Evolutionary conservation across 1,140 invertebrate genomes (phyloP), one percentile per base, ranked within the genome.

Genomic region (Thalassaphorura encarpata): DNA sequence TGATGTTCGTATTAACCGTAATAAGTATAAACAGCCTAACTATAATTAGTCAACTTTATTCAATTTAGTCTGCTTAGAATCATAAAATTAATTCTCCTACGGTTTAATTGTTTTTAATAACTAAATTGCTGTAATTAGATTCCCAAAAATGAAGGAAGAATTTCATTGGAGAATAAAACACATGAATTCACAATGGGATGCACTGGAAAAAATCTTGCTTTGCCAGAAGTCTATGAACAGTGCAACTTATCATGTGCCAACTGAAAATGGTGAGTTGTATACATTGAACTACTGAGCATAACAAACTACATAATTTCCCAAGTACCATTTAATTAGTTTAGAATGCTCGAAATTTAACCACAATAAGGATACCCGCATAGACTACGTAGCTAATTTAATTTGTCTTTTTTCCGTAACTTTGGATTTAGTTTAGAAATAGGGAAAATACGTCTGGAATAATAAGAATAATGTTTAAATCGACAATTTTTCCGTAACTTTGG

Each of bases 151-250:
- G 43, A 64, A 64, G 31, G 62, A 60, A 56, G 62, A 64, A 43
- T 58, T 60, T 50, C 54, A 58, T 18, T 64, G 62, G 62, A 45
- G 62, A 43, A 45, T 64, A 24, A 60, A 60, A 40, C 61, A 63
- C 51, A 28, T 63, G 29, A 63, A 63, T 36, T 63, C 62, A 11
- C 62, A 64, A 24, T 64, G 62, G 62, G 55, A 60, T 50, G 45
- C 58, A n/a, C 41, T 60, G n/a, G 58, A 64, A 21, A 64, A 55
- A 46, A 58, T 60, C 31, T 50, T 55, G 19, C 33, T 54, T 51
- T 47, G 45, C 28, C 45, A 47, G 45, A 47, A 26, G 24, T 47
- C 45, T 8, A 26, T n/a, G n/a, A n/a, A n/a, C n/a, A n/a, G 5
- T 31, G 27, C 27, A 39, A 47, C 2, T 45, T 11, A 18, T 43